Evolutionary conservation across 2,113 vertebrate genomes (phyloP), one percentile per base, ranked within the genome.

Genomic region (Alaudala cheleensis): DNA sequence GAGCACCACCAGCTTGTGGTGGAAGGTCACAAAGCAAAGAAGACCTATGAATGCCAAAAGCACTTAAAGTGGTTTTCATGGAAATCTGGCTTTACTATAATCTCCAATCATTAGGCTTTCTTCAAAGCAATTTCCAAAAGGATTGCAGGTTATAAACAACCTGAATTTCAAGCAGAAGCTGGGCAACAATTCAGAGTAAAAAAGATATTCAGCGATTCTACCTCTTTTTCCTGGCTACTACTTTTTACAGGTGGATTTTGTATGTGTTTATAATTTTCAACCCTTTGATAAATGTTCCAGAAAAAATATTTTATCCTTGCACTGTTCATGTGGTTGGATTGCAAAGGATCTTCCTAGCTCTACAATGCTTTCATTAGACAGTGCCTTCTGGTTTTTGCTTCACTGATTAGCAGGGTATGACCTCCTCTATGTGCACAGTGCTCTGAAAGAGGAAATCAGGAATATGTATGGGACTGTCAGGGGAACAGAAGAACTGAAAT

Each of bases 61-160:
- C 25, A 84, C 57, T 69, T 78, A 9, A 72, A 86, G 50, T 49
- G 37, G 20, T 79, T 81, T 84, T 92, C 58, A 90, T 73, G 58
- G 58, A 91, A 95, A 85, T 81, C 50, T 69, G 62, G 65, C 61
- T 92, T 95, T 94, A 85, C 0, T 0, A 76, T 90, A 91, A 96
- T 79, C 66, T 92, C 74, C 39, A 58, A 42, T 85, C 53, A 82
- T 77, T 90, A 90, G 92, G 22, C 58, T 76, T 92, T 65, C 81
- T 92, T 95, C 13, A 10, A 87, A 92, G 62, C 71, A 84, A 90
- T 85, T 93, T 95, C 81, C 62, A 80, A 65, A 96, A 91, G 74
- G 87, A 92, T 61, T 89, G 33, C 25, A 82, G 26, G 22, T 72
- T 85, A 85, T 45, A 79, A 93, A 57, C 61, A 89, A 61, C 53